These are phyloP conservation scores for Crossocerus cetratus DNA, from an alignment of 2,888 invertebrate genomes.

Conservation along the genomic window DNA sequence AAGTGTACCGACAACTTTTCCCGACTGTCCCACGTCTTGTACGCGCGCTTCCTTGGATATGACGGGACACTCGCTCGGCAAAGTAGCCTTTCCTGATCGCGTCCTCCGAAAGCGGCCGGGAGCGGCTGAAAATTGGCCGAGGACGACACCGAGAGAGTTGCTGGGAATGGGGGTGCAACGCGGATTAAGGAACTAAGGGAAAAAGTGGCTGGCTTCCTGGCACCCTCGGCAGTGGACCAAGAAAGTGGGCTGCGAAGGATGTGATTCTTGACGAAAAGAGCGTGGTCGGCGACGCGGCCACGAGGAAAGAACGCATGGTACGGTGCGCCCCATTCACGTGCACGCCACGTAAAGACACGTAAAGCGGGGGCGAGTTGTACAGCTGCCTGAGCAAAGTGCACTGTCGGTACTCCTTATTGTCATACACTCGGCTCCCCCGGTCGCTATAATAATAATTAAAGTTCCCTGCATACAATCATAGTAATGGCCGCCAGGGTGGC, in stretches of 20 bases:
- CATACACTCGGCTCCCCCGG: constrained; percentile 37
- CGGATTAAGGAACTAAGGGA: background rate
- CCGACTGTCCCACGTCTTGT: too few species aligned
- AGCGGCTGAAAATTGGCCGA: too few species aligned
- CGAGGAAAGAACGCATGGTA: constrained; percentile 1
- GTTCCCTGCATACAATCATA: constrained; percentile 69
- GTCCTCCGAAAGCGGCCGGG: too few species aligned
- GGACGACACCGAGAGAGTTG: too few species aligned
- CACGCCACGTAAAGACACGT: background rate
- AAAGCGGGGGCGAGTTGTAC: constrained; percentile 27
- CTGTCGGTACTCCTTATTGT: constrained; percentile 47
- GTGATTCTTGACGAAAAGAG: constrained; percentile 21
- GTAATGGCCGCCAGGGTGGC: constrained; percentile 65
- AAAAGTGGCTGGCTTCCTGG: background rate
- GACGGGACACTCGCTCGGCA: too few species aligned
- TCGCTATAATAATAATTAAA: constrained; percentile 68
- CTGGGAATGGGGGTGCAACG: background rate
- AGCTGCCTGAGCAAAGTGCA: constrained; percentile 40
- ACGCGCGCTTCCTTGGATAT: too few species aligned
- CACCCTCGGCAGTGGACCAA: background rate
- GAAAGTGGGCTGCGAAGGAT: constrained; percentile 37
- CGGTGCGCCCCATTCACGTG: constrained; percentile 11
- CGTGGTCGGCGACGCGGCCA: constrained; percentile 16
- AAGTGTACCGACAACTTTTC: too few species aligned
- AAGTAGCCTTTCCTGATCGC: too few species aligned